These are phyloP conservation scores for Channa argus DNA, from an alignment of 2,113 vertebrate species.

Conservation along the genomic window DNA sequence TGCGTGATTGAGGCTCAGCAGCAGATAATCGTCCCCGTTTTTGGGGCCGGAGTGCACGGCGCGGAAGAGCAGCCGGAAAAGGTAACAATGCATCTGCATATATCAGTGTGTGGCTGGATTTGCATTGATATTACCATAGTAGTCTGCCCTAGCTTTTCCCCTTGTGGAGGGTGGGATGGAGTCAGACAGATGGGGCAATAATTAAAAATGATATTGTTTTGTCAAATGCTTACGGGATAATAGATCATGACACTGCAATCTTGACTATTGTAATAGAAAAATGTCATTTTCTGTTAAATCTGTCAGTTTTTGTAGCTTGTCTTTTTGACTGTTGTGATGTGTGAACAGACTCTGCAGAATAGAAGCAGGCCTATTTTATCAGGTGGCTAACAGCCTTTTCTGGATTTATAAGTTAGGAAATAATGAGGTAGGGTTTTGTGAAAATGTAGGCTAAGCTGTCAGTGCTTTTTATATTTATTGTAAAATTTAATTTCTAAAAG, in stretches of 20 bases:
- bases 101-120: slow-evolving; percentile 52
- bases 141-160: slow-evolving; percentile 60
- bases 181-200: slow-evolving; percentile 66
- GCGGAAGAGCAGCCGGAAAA: slow-evolving; percentile 68
- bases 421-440: slow-evolving; percentile 44
- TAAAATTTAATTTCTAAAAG: slow-evolving; percentile 48
- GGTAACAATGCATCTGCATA: slow-evolving; percentile 74
- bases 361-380: slow-evolving; percentile 42
- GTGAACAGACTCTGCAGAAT: slow-evolving; percentile 38
- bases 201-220: slow-evolving; percentile 28
- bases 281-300: slow-evolving; percentile 11
- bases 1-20: slow-evolving; percentile 80
- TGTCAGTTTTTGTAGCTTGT: slow-evolving; percentile 46
- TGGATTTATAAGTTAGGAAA: slow-evolving; percentile 49
- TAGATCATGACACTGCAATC: slow-evolving; percentile 55
- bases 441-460: slow-evolving; percentile 61
- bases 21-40: slow-evolving; percentile 69
- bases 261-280: slow-evolving; percentile 9
- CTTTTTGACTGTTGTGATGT: slow-evolving; percentile 43
- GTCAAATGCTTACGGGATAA: slow-evolving; percentile 16
- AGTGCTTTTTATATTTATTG: slow-evolving; percentile 41
- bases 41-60: slow-evolving; percentile 74
- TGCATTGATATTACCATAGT: slow-evolving; percentile 57
- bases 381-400: slow-evolving; percentile 40
- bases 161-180: slow-evolving; percentile 64